Evolutionary conservation across 2,888 invertebrate genomes (phyloP).

Genomic region (Ligdia adustata): DNA sequence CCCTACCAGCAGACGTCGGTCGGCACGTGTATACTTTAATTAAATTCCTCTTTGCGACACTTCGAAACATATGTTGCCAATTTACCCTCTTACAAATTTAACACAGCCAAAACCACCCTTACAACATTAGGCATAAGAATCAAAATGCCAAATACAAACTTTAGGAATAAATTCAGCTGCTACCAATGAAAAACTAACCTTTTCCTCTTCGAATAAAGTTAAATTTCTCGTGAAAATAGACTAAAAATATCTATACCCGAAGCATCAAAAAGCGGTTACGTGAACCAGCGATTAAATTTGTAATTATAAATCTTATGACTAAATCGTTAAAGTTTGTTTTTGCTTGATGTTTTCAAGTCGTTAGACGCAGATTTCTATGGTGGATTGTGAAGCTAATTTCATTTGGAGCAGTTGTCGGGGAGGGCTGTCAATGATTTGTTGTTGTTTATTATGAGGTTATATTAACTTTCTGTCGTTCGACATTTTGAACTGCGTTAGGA

Average conservation of each 20-base stretch:
- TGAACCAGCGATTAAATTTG: no score
- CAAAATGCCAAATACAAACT: no score
- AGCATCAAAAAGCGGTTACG: no score
- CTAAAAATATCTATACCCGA: no score
- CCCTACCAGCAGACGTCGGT: constrained; percentile 45
- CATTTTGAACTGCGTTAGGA: no score
- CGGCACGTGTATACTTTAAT: constrained; percentile 82
- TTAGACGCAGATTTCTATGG: constrained; percentile 37
- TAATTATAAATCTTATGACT: constrained; percentile 15
- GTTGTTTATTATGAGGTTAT: constrained; percentile 4
- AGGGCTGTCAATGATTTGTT: constrained; percentile 5
- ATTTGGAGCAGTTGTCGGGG: constrained; percentile 16
- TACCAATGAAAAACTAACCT: no score
- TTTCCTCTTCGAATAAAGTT: no score
- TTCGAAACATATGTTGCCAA: constrained; percentile 79
- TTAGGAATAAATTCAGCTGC: no score
- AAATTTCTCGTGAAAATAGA: no score
- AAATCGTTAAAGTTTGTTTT: constrained; percentile 12
- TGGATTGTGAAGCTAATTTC: constrained; percentile 35
- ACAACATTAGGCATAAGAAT: neutral
- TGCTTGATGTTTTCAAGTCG: neutral
- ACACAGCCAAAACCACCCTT: constrained; percentile 32
- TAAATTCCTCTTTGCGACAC: constrained; percentile 83
- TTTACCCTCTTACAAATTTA: constrained; percentile 41
- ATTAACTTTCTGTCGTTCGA: neutral